Evolutionary conservation across 2,113 vertebrate genomes (phyloP), one percentile per base, ranked within the genome.

Genomic region (Oxyura jamaicensis): DNA sequence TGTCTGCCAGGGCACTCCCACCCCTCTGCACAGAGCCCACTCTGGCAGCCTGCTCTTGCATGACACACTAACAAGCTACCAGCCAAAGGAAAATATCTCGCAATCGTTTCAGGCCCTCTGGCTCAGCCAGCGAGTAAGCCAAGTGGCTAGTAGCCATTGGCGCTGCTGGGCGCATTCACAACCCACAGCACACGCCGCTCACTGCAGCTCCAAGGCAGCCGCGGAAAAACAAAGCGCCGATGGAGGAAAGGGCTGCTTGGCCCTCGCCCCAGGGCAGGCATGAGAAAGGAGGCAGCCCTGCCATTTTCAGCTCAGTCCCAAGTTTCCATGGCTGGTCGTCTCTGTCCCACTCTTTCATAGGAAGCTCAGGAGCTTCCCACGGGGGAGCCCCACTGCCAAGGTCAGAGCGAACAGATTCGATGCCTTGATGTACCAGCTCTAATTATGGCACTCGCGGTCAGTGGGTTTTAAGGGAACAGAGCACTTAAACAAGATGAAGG

Each of bases 61-160:
- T 90, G 75, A 92, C 94, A 95, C 52, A 78, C 21, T 66, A 78
- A 87, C 60, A 63, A 96, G 82, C 81, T 67, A 90, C 77, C 77
- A 88, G 96, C 91, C 85, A 95, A 96, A 93, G 93, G 92, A 95
- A 96, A 96, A 83, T 96, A 94, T 83, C 93, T 89, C 12, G 21
- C 87, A 96, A 96, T 89, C 93, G 90, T 86, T 93, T 92, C 90
- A 93, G 92, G 75, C 73, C 93, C 92, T 91, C 92, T 83, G 93
- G 89, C 77, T 96, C 94, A 93, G 87, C 18, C 86, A 36, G 75
- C 41, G 65, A 83, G 78, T 66, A 63, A 96, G 87, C 95, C 95
- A 96, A 94, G 93, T 95, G 96, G 96, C 95, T 96, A 95, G 31
- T 84, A 91, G 95, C 97, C 92, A 96, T 85, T 92, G 80, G 91